These are phyloP conservation scores for Mirza zaza DNA, from an alignment of 2,113 vertebrate species.

Conservation along the genomic window DNA sequence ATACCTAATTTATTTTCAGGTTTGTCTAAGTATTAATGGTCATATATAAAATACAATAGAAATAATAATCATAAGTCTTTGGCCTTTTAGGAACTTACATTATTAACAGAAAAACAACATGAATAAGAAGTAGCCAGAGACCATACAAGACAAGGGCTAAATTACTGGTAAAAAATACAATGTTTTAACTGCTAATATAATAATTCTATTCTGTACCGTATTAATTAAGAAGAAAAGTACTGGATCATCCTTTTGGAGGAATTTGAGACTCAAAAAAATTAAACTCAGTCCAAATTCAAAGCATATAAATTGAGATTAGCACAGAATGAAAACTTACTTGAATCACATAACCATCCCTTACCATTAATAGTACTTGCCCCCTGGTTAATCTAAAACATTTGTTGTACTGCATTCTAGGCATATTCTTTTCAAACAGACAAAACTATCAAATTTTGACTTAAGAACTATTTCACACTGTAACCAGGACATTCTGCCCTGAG, in stretches of 20 bases:
- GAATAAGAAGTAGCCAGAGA: neutral
- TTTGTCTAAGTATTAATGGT: neutral
- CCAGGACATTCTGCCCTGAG: constrained; percentile 54
- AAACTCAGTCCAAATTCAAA: constrained; percentile 40
- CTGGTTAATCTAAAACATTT: constrained; percentile 73
- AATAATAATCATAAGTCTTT: neutral
- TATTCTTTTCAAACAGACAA: constrained; percentile 74
- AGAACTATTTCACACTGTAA: constrained; percentile 71
- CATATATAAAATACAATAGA: neutral
- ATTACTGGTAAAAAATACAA: neutral
- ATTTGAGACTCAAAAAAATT: constrained; percentile 19
- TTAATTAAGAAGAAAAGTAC: neutral
- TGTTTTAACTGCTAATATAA: constrained; percentile 30
- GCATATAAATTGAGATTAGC: constrained; percentile 20
- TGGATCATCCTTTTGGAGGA: constrained; percentile 2
- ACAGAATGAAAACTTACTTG: constrained; percentile 75
- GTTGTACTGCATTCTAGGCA: constrained; percentile 74
- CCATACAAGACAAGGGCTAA: neutral
- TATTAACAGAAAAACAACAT: constrained; percentile 14
- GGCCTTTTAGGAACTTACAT: neutral
- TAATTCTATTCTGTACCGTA: constrained; percentile 18
- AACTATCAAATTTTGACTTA: constrained; percentile 77
- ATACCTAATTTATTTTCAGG: neutral
- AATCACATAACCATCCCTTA: constrained; percentile 58
- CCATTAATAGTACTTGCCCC: constrained; percentile 60